A percentile compares a stretch with the other conserved stretches of the same genome.
phyloP scores from a whole-genome alignment of 2,888 invertebrate species.

The Pristionchus fissidentatus region DNA sequence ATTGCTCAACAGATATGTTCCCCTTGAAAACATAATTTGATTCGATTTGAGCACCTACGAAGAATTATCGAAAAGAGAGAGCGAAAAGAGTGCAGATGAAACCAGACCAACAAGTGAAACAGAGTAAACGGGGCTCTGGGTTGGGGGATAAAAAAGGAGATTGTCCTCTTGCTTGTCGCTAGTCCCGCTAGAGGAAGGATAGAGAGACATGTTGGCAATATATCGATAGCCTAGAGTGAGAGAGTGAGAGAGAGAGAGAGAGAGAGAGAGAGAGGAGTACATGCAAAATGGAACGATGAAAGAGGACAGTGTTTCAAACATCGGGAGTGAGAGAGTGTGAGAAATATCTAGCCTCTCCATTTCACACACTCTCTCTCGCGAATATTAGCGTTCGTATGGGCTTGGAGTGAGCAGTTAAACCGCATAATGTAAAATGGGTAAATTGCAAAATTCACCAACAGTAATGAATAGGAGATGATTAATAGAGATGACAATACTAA shows the following conservation, averaged over 20 bases:
- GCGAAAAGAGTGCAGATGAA: background rate
- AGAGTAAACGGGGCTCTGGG: too few relatives aligned
- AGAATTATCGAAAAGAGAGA: background rate
- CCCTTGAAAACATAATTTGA: background rate
- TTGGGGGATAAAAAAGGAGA: slow-evolving; percentile 22
- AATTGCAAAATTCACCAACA: background rate
- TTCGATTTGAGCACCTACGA: too few relatives aligned
- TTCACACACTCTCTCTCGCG: background rate
- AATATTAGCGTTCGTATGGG: background rate
- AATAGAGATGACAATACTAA: background rate
- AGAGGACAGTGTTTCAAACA: background rate
- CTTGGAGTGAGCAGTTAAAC: background rate
- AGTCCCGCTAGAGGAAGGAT: background rate
- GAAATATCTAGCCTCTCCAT: too few relatives aligned
- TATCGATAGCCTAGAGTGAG: slow-evolving; percentile 20
- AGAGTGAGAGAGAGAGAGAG: slow-evolving; percentile 35
- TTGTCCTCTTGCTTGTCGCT: slow-evolving; percentile 4
- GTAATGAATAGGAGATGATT: background rate
- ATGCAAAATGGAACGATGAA: background rate
- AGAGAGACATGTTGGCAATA: slow-evolving; percentile 35
- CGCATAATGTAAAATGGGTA: background rate
- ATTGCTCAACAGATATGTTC: background rate
- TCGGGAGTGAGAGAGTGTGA: background rate
- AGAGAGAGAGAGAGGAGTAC: background rate
- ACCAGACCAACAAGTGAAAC: background rate